phyloP scores from a whole-genome alignment of 1,140 invertebrate genomes.

The Drosophila ficusphila region DNA sequence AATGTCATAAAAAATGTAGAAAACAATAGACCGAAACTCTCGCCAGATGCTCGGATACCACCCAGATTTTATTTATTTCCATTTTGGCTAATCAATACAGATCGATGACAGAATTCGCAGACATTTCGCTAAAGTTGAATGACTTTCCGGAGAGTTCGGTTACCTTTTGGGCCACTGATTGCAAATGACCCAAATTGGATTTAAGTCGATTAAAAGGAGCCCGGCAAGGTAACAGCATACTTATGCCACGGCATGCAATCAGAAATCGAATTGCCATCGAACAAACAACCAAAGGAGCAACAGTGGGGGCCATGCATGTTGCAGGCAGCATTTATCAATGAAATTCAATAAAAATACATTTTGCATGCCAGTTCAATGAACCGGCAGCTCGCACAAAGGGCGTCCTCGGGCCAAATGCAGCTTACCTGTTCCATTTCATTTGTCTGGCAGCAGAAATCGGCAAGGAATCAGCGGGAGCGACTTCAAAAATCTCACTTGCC shows the following conservation, averaged over 20 bases:
- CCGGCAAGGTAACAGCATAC: slow-evolving; percentile 1
- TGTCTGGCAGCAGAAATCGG: slow-evolving; percentile 30
- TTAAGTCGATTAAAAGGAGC: slow-evolving; percentile 61
- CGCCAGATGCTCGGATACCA: slow-evolving; percentile 19
- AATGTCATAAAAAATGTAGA: slow-evolving; percentile 43
- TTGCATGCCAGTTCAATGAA: slow-evolving; percentile 37
- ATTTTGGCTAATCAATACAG: slow-evolving; percentile 55
- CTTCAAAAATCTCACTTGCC: slow-evolving; percentile 41
- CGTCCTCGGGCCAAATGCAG: slow-evolving; percentile 38
- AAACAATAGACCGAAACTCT: slow-evolving; percentile 38
- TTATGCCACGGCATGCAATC: slow-evolving; percentile 61
- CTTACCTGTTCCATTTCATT: slow-evolving; percentile 56
- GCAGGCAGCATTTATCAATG: slow-evolving; percentile 71
- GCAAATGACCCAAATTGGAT: slow-evolving; percentile 72
- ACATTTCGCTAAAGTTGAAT: slow-evolving; percentile 64
- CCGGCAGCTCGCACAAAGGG: slow-evolving; percentile 22
- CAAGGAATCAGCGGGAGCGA: slow-evolving; percentile 17
- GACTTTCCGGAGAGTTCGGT: slow-evolving; percentile 58
- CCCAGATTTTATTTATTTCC: background rate
- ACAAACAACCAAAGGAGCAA: slow-evolving; percentile 66
- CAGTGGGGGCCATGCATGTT: slow-evolving; percentile 50
- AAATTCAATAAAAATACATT: slow-evolving; percentile 55
- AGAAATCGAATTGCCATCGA: slow-evolving; percentile 75
- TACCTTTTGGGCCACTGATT: slow-evolving; percentile 56
- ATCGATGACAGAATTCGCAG: slow-evolving; percentile 46